A percentile compares a stretch with the other conserved stretches of the same genome.
Evolutionary conservation across 2,888 invertebrate species (phyloP).

Genomic region (Platycheirus albimanus): DNA sequence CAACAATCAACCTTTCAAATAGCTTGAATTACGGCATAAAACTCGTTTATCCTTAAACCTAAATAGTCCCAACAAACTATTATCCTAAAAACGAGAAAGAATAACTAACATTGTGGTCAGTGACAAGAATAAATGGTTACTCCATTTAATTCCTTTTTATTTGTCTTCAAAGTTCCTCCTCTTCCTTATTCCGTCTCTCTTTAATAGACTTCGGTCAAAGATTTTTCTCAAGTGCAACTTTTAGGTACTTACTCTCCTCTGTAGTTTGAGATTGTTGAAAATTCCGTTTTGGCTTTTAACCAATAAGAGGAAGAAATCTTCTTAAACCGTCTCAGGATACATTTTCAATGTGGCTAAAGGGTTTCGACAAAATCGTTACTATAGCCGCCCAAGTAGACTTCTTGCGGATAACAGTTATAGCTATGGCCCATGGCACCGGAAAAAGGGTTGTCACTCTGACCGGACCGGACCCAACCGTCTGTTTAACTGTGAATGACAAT

Average conservation of each 20-base stretch:
- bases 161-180: neutral
- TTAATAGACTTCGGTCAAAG: neutral
- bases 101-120: constrained; percentile 46
- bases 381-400: constrained; percentile 33
- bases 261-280: constrained; percentile 48
- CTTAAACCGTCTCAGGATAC: constrained; percentile 51
- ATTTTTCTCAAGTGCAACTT: constrained; percentile 6
- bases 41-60: constrained; percentile 1
- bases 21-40: neutral
- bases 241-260: constrained; percentile 5
- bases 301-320: constrained; percentile 40
- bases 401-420: constrained; percentile 52
- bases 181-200: neutral
- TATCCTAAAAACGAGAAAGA: constrained; percentile 15
- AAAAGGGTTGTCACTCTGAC: constrained; percentile 36
- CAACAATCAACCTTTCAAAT: neutral
- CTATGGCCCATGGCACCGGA: constrained; percentile 7
- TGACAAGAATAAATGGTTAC: constrained; percentile 68
- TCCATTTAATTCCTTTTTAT: constrained; percentile 56
- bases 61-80: constrained; percentile 32
- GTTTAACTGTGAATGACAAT: constrained; percentile 62
- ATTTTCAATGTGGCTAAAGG: constrained; percentile 41
- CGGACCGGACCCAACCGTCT: constrained; percentile 44
- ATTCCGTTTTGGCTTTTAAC: constrained; percentile 38
- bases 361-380: constrained; percentile 38